These are phyloP conservation scores for Pterois miles DNA, from an alignment of 2,797 vertebrate species.

Conservation along the genomic window DNA sequence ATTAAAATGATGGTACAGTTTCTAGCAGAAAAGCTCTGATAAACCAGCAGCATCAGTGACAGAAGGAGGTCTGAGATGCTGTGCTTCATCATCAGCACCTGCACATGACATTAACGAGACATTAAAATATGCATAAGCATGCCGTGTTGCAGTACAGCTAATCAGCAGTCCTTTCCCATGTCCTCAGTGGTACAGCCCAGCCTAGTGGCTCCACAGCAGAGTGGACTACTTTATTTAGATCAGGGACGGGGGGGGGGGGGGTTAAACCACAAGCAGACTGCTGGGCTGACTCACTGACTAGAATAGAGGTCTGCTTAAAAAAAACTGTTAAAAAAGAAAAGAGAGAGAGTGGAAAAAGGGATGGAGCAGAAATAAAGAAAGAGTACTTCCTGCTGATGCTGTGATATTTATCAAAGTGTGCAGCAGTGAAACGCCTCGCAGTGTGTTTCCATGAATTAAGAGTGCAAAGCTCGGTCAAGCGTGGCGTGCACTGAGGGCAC, in stretches of 20 bases:
- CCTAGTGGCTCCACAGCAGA: conserved; percentile 59
- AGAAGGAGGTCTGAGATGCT: background rate
- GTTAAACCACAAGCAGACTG: conserved; percentile 74
- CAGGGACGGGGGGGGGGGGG: conserved; percentile 18
- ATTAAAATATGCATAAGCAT: background rate
- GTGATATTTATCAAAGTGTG: conserved; percentile 2
- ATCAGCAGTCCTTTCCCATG: conserved; percentile 57
- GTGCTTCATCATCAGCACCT: background rate
- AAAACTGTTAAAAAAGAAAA: conserved; percentile 24
- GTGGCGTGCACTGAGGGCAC: background rate
- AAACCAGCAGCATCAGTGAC: background rate
- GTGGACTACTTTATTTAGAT: conserved; percentile 73
- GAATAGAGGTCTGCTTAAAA: conserved; percentile 59
- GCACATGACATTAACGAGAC: background rate
- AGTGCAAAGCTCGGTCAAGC: conserved; percentile 23
- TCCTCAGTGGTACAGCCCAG: conserved; percentile 62
- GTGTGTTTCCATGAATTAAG: background rate
- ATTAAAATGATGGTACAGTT: no score
- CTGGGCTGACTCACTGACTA: conserved; percentile 67
- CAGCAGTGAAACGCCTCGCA: background rate
- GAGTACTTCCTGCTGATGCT: background rate
- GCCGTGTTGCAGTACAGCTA: background rate
- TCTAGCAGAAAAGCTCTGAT: background rate
- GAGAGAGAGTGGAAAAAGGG: conserved; percentile 29
- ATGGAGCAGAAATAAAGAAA: conserved; percentile 1